A percentile compares a stretch with the other conserved stretches of the same genome.
Conservation (phyloP, 2,888 invertebrate species). For the Acrobasis suavella region DNA sequence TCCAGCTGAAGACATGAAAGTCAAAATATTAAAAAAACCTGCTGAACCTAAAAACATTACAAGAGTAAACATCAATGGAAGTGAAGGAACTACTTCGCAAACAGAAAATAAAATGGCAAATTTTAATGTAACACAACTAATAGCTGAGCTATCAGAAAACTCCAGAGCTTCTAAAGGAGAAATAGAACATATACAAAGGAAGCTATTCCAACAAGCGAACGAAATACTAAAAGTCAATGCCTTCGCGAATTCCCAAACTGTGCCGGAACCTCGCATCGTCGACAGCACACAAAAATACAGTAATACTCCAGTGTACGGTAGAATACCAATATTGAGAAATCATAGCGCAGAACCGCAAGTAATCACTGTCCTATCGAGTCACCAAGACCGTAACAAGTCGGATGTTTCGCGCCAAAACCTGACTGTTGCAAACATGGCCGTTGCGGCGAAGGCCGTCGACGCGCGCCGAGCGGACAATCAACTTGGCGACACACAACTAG, state of each 20-base stretch:
- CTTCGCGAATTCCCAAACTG: conserved; percentile 58
- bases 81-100: conserved; percentile 36
- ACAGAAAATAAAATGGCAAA: conserved; percentile 53
- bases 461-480: conserved; percentile 51
- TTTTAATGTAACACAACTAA: conserved; percentile 71
- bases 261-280: conserved; percentile 57
- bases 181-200: conserved; percentile 73
- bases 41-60: conserved; percentile 43
- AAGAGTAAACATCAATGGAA: conserved; percentile 35
- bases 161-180: conserved; percentile 71
- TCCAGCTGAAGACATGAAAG: conserved; percentile 70
- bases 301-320: conserved; percentile 60
- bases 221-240: conserved; percentile 76
- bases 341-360: conserved; percentile 40
- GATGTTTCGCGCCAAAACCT: conserved; percentile 47
- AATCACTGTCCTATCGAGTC: conserved; percentile 33
- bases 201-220: conserved; percentile 72
- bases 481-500: conserved; percentile 67
- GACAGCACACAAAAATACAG: conserved; percentile 63
- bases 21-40: conserved; percentile 52
- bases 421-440: conserved; percentile 38
- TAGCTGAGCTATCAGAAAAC: conserved; percentile 72
- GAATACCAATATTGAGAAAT: conserved; percentile 58
- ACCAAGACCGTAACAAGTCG: conserved; percentile 43
- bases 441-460: conserved; percentile 40